Conservation (phyloP, 2,797 vertebrate species). For the Sphenopsis melanotis region DNA sequence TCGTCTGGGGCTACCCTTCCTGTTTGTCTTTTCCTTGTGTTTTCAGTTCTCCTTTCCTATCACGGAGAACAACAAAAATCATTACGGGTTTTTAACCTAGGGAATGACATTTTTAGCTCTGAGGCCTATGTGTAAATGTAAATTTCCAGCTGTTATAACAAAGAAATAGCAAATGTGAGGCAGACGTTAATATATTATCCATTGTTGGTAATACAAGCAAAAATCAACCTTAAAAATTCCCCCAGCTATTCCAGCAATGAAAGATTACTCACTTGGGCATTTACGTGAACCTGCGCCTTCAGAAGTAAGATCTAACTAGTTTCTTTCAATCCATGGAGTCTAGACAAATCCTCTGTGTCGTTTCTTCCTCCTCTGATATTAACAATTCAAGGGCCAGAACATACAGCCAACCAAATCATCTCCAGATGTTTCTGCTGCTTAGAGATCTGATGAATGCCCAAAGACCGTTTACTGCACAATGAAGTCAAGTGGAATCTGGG, state of each 20-base stretch:
- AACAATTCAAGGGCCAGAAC: not conserved
- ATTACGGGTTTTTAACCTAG: not conserved
- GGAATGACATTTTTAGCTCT: constrained; percentile 24
- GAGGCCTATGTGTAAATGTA: not conserved
- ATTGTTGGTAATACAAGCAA: not conserved
- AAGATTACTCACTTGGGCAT: not conserved
- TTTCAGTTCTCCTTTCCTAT: not conserved
- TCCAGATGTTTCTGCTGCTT: not conserved
- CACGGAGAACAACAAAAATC: constrained; percentile 1
- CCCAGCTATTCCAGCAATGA: not conserved
- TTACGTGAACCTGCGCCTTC: not conserved
- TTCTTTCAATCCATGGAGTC: not conserved
- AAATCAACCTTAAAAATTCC: not conserved
- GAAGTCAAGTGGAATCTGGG: not conserved
- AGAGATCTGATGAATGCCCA: not conserved
- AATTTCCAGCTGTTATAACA: constrained; percentile 43
- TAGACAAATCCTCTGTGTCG: not conserved
- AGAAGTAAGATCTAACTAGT: not conserved
- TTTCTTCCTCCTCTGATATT: not conserved
- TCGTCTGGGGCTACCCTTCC: not conserved
- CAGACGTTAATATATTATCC: not conserved
- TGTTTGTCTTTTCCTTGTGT: not conserved
- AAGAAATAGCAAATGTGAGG: not conserved
- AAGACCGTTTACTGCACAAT: not conserved
- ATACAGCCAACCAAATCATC: not conserved